Conservation (phyloP, 2,113 vertebrate genomes). For the Prinia subflava region DNA sequence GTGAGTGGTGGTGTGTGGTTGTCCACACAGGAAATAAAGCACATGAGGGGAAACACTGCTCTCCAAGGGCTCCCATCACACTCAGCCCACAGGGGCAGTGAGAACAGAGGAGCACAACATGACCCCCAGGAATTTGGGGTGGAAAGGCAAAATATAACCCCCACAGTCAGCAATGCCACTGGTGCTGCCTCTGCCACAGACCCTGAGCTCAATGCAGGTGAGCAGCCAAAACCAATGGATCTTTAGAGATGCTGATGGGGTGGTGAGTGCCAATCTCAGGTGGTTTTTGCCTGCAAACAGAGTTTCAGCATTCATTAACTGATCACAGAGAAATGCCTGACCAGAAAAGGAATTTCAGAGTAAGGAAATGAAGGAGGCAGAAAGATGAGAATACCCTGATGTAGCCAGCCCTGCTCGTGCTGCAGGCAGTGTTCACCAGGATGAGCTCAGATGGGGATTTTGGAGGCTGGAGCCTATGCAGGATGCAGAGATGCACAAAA, state of each 20-base stretch:
- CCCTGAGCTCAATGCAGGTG: neutral
- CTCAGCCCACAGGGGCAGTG: neutral
- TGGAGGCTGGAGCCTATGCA: neutral
- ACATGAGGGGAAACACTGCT: neutral
- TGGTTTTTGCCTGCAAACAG: neutral
- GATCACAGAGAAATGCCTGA: neutral
- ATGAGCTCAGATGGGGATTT: neutral
- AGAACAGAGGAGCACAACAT: neutral
- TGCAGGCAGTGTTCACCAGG: neutral
- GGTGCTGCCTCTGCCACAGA: neutral
- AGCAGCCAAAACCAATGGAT: neutral
- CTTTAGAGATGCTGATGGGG: neutral
- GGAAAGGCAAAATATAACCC: neutral
- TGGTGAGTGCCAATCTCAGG: neutral
- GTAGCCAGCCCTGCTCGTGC: accelerated
- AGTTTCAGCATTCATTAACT: neutral
- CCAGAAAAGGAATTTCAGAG: neutral
- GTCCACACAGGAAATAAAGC: neutral
- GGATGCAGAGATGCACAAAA: neutral
- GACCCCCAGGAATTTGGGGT: neutral
- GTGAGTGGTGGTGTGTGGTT: neutral
- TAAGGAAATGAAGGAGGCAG: neutral
- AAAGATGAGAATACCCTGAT: neutral
- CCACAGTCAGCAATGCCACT: neutral
- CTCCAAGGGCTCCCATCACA: neutral